Base-by-base conservation (phyloP, 2,797 vertebrate species). In the Phalloptychus januarius region DNA sequence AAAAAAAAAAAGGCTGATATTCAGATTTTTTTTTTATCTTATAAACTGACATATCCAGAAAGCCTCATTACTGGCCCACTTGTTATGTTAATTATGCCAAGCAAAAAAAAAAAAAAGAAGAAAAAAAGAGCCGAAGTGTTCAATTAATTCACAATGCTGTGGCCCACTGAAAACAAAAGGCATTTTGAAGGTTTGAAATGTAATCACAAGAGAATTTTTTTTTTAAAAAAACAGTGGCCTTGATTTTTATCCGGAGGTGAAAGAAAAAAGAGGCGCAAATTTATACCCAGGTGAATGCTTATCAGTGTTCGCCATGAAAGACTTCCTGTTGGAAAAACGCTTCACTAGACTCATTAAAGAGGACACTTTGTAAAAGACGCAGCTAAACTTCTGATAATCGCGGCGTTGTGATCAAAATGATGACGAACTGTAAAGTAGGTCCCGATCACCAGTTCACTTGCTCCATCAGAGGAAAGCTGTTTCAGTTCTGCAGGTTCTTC, bases 141-240 rank as follows among this genome's bases (percentile, higher is more conserved):
- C 91, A 93, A 93, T 91, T 79, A 84, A 86, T 92, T 89, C 84
- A 87, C 76, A 86, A 86, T 87, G 84, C 85, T 86, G 54, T 82
- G 78, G 79, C 81, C 85, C 77, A 83, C 73, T 75, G 79, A 88
- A 89, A 91, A 88, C 80, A 83, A 88, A 61, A 82, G 58, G 48
- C 69, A 75, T 84, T 88, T 84, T 84, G 78, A 90, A 84, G 50
- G 74, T 89, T 84, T 90, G 73, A 84, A 88, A 84, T 88, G 70
- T 82, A 90, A 92, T 89, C 78, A 71, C 69, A 87, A 79, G 76
- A 71, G 79, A 81, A 83, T 81, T 44, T 61, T 16, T 25, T n/a
- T n/a, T n/a, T n/a, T n/a, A n/a, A 73, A 83, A 89, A 85, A 85
- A 77, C 80, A 83, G 63, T 76, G 78, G 81, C 71, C 72, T 82